Percentiles rank a stretch among this genome's conserved stretches.
Conservation (phyloP, 30 jellyfish, hydroid and myxozoan species). For the Rhopilema esculentum region DNA sequence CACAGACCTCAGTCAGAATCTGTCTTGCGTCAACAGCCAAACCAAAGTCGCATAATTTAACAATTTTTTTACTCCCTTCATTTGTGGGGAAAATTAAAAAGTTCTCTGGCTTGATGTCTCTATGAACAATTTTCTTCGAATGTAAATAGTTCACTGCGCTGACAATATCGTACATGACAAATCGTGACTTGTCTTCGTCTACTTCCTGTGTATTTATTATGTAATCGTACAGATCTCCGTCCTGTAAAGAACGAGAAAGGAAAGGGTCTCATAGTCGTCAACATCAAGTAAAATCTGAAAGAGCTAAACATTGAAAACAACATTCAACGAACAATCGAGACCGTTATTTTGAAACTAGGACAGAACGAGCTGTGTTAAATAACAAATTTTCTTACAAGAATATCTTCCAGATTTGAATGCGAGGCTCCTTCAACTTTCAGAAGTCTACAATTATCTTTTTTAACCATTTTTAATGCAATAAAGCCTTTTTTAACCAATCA, state of each 20-base stretch:
- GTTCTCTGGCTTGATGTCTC: conserved; percentile 89
- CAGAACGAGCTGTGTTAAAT: too few relatives aligned
- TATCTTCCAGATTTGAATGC: too few relatives aligned
- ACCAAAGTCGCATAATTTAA: conserved; percentile 89
- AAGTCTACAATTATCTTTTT: too few relatives aligned
- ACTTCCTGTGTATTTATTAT: conserved; percentile 38
- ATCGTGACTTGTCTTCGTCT: conserved; percentile 42
- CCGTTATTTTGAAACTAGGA: too few relatives aligned
- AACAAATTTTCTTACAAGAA: too few relatives aligned
- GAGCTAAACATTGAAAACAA: too few relatives aligned
- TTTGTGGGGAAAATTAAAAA: conserved; percentile 50
- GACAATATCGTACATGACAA: conserved; percentile 45
- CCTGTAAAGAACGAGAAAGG: conserved; percentile 30
- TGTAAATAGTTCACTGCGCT: conserved; percentile 72
- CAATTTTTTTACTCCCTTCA: neutral
- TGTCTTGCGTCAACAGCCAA: conserved; percentile 65
- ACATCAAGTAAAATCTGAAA: neutral
- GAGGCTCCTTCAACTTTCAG: too few relatives aligned
- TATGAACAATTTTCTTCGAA: conserved; percentile 66
- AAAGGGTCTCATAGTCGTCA: neutral
- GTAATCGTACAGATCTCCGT: conserved; percentile 81
- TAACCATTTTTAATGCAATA: too few relatives aligned
- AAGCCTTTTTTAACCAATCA: too few relatives aligned
- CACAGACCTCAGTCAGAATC: conserved; percentile 69
- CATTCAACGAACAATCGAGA: too few relatives aligned